Percentiles rank a stretch among this genome's conserved stretches.
Conservation (phyloP, 2,797 vertebrate genomes). For the Cyprinella venusta region DNA sequence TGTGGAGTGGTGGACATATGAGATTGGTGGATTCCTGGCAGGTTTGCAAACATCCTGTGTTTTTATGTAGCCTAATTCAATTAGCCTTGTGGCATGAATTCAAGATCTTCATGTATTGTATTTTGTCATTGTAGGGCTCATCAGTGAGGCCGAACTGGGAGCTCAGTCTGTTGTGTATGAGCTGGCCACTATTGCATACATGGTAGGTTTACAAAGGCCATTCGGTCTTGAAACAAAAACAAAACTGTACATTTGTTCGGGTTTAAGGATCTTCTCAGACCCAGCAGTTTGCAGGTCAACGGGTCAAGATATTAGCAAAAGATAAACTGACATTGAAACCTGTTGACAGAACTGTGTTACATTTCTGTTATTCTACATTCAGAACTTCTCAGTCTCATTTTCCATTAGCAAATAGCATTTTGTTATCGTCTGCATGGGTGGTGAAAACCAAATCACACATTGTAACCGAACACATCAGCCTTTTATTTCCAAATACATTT, state of each 20-base stretch:
- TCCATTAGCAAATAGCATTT: conserved; percentile 28
- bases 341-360: not conserved
- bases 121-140: conserved; percentile 72
- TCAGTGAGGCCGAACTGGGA: conserved; percentile 84
- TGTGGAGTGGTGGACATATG: conserved; percentile 92
- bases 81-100: not conserved
- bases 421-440: conserved; percentile 14
- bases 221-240: not conserved
- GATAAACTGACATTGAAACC: conserved; percentile 37
- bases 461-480: not conserved
- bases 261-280: conserved; percentile 3
- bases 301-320: conserved; percentile 11
- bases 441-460: conserved; percentile 10
- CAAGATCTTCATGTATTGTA: not conserved
- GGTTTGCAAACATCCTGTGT: conserved; percentile 67
- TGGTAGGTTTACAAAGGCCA: conserved; percentile 77
- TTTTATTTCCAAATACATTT: not conserved
- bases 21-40: conserved; percentile 87
- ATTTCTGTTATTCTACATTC: conserved; percentile 39
- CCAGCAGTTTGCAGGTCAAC: conserved; percentile 18
- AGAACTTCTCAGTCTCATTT: conserved; percentile 15
- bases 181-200: conserved; percentile 74
- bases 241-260: not conserved
- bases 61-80: not conserved
- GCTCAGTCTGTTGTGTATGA: conserved; percentile 85